These are phyloP conservation scores for Oncorhynchus mykiss DNA, from an alignment of 2,113 vertebrate species.

Conservation along the genomic window DNA sequence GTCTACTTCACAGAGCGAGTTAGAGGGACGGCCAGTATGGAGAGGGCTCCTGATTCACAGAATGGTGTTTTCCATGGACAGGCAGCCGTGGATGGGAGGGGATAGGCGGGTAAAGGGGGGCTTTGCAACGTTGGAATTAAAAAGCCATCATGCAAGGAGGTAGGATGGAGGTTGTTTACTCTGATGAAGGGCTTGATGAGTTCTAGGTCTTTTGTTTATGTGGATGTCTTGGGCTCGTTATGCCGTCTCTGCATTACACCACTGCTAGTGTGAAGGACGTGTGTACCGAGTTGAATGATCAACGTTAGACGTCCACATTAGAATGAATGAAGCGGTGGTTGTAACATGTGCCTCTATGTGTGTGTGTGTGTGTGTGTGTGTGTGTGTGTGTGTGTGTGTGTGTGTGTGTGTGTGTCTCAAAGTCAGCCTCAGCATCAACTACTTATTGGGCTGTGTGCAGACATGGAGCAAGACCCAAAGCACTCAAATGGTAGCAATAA, in stretches of 20 bases:
- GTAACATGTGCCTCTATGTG: background rate
- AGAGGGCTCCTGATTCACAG: conserved; percentile 45
- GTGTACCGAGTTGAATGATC: background rate
- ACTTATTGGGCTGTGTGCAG: background rate
- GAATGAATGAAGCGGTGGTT: background rate
- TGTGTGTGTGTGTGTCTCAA: background rate
- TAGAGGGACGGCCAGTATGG: conserved; percentile 11
- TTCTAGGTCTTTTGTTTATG: background rate
- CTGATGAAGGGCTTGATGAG: conserved; percentile 7
- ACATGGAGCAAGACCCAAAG: conserved; percentile 1
- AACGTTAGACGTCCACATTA: background rate
- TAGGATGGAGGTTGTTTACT: conserved; percentile 26
- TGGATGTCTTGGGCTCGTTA: background rate
- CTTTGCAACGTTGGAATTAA: conserved; percentile 14
- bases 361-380: background rate
- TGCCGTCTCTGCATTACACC: background rate
- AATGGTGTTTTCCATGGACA: conserved; percentile 46
- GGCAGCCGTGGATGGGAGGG: conserved; percentile 44
- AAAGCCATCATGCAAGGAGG: conserved; percentile 65
- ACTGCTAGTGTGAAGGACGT: background rate
- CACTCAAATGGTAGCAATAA: conserved; percentile 11
- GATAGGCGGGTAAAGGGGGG: conserved; percentile 21
- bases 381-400: too few relatives aligned
- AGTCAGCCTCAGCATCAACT: background rate
- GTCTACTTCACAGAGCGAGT: conserved; percentile 12